Conservation (phyloP, 1,140 invertebrate genomes). For the Lethrus apterus region DNA sequence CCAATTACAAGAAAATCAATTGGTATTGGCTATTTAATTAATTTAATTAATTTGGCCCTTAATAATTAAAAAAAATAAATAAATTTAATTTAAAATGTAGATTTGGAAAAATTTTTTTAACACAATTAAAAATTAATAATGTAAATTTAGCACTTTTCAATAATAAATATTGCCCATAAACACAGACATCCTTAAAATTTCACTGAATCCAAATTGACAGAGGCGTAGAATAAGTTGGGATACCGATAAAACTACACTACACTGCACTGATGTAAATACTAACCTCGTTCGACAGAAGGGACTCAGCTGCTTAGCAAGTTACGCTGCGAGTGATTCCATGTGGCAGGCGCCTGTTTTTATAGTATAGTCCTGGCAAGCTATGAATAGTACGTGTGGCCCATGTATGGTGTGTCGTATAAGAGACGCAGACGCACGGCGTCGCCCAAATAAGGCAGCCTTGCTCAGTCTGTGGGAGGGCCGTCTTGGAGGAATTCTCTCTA, state of each 20-base stretch:
- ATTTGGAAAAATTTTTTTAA: too few species aligned
- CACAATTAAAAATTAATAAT: background rate
- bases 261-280: slow-evolving; percentile 8
- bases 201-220: background rate
- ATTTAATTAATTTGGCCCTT: too few species aligned
- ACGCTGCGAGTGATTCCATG: slow-evolving; percentile 20
- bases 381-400: slow-evolving; percentile 26
- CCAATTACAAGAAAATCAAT: too few species aligned
- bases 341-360: slow-evolving; percentile 18
- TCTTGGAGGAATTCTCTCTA: slow-evolving; percentile 5
- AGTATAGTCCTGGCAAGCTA: slow-evolving; percentile 19
- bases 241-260: background rate
- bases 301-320: slow-evolving; percentile 22
- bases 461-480: slow-evolving; percentile 21
- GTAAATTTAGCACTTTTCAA: too few species aligned
- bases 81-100: too few species aligned
- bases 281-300: slow-evolving; percentile 23
- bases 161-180: too few species aligned
- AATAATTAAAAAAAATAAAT: too few species aligned
- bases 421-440: slow-evolving; percentile 30
- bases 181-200: background rate
- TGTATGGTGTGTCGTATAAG: slow-evolving; percentile 28
- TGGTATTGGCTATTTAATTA: too few species aligned
- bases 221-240: background rate
- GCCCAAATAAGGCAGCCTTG: slow-evolving; percentile 31